Percentiles rank a stretch among this genome's conserved stretches.
These are phyloP conservation scores for Enteromius treurensis DNA, from an alignment of 2,797 vertebrate genomes.

Conservation along the genomic window DNA sequence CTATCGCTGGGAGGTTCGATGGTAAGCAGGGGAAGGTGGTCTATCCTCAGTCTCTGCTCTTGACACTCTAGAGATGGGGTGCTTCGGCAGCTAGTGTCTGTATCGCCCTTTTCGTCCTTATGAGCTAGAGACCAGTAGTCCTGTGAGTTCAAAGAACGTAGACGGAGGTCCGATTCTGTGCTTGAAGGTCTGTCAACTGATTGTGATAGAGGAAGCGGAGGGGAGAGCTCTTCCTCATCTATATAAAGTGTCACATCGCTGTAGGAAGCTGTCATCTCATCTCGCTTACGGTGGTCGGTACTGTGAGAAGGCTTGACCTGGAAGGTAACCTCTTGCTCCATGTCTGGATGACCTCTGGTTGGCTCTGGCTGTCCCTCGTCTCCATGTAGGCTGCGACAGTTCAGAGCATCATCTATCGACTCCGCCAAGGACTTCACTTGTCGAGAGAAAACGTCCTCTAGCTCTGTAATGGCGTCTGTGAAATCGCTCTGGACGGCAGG, in stretches of 20 bases:
- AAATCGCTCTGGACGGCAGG: conserved; percentile 86
- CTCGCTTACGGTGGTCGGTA: conserved; percentile 84
- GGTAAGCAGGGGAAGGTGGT: conserved; percentile 90
- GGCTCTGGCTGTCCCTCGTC: conserved; percentile 82
- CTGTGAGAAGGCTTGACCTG: conserved; percentile 78
- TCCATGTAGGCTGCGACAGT: conserved; percentile 91
- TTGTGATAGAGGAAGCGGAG: conserved; percentile 86
- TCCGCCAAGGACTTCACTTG: conserved; percentile 97
- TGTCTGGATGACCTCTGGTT: conserved; percentile 75
- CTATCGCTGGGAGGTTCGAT: conserved; percentile 96
- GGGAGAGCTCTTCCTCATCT: conserved; percentile 95
- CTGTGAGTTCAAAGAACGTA: conserved; percentile 84
- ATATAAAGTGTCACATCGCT: conserved; percentile 97
- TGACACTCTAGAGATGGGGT: conserved; percentile 91
- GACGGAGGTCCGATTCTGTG: conserved; percentile 86
- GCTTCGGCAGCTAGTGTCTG: conserved; percentile 91
- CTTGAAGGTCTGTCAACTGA: conserved; percentile 84
- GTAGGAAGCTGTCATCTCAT: conserved; percentile 95
- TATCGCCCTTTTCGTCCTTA: conserved; percentile 90
- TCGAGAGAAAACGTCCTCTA: conserved; percentile 95
- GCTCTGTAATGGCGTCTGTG: conserved; percentile 91
- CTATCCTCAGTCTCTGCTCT: conserved; percentile 86
- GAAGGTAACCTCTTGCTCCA: conserved; percentile 78
- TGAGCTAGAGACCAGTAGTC: conserved; percentile 94
- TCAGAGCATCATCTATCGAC: conserved; percentile 95